Conservation (phyloP, 2,888 invertebrate genomes). For the Cotesia congregata region DNA sequence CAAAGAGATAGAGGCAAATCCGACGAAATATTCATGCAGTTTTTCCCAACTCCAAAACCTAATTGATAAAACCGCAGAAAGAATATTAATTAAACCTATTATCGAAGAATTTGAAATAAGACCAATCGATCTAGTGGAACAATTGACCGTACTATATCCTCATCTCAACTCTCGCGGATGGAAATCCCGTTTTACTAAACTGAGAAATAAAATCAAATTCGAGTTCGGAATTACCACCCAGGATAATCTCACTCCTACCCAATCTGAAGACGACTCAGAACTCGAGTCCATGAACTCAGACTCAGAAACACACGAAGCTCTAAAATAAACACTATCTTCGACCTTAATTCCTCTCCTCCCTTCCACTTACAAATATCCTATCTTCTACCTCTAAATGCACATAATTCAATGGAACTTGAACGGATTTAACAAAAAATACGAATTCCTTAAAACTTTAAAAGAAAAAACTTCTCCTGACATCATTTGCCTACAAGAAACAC, state of each 20-base stretch:
- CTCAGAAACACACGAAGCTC: no score
- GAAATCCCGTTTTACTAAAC: not conserved
- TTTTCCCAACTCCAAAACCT: not conserved
- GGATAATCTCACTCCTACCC: no score
- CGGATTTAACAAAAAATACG: not conserved
- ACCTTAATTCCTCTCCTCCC: not conserved
- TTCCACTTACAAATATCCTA: not conserved
- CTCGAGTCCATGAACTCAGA: not conserved
- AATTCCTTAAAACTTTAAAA: not conserved
- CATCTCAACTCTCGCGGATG: not conserved
- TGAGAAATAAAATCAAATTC: not conserved
- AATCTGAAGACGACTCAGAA: no score
- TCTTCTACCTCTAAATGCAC: not conserved
- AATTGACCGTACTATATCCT: not conserved
- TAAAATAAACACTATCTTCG: no score
- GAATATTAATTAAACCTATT: not conserved
- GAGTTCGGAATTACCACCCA: not conserved
- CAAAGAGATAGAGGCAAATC: not conserved
- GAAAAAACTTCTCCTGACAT: not conserved
- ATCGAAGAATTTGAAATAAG: conserved; percentile 1
- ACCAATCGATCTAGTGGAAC: not conserved
- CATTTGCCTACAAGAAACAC: conserved; percentile 3
- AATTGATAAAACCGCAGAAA: not conserved
- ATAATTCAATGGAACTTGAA: conserved; percentile 9
- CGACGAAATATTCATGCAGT: not conserved